Conservation (phyloP, 2,797 vertebrate genomes). For the Phalloptychus januarius region DNA sequence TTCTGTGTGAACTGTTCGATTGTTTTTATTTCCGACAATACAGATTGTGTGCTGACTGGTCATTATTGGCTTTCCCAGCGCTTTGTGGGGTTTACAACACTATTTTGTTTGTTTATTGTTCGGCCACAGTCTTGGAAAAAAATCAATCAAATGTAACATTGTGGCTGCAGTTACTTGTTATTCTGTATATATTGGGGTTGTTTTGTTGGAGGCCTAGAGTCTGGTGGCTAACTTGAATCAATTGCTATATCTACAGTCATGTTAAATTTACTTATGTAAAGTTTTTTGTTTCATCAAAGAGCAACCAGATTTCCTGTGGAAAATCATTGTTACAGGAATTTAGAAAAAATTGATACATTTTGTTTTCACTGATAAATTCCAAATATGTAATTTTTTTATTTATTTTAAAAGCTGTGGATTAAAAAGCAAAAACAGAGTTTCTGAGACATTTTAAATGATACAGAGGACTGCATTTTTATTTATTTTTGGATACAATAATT, state of each 20-base stretch:
- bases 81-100: neutral
- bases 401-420: neutral
- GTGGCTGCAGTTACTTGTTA: neutral
- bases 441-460: neutral
- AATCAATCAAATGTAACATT: neutral
- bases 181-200: neutral
- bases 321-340: neutral
- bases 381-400: neutral
- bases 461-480: neutral
- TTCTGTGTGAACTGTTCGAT: conserved; percentile 37
- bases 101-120: neutral
- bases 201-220: neutral
- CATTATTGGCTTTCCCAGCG: neutral
- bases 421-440: neutral
- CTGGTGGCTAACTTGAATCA: neutral
- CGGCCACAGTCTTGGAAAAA: neutral
- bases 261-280: neutral
- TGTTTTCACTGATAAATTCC: neutral
- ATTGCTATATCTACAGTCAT: conserved; percentile 1
- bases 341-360: neutral
- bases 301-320: neutral
- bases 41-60: neutral
- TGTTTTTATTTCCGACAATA: conserved; percentile 12
- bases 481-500: neutral
- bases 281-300: neutral